Evolutionary conservation across 2,888 invertebrate genomes (phyloP).

Genomic region (Euzophera pinguis): DNA sequence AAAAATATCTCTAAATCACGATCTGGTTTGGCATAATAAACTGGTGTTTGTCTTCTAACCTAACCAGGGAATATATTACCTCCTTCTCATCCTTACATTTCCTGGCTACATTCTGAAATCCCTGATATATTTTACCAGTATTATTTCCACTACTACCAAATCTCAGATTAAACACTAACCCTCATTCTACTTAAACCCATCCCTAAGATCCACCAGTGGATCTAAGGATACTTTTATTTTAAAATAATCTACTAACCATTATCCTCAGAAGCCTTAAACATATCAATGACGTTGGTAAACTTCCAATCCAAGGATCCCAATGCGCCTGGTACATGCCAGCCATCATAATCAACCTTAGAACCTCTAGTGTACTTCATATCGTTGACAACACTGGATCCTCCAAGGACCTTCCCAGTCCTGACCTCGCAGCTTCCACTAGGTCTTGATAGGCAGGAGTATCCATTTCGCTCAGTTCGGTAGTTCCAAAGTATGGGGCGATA

Average conservation of each 20-base stretch:
- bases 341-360: constrained; percentile 64
- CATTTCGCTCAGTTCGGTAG: constrained; percentile 64
- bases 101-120: no score
- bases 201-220: no score
- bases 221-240: not conserved
- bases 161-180: no score
- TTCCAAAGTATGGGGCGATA: constrained; percentile 69
- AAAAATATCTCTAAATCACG: no score
- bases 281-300: constrained; percentile 61
- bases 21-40: no score
- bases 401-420: constrained; percentile 65
- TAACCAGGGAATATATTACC: no score
- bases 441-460: constrained; percentile 65
- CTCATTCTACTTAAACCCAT: no score
- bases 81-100: no score
- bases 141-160: no score
- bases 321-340: constrained; percentile 55
- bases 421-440: constrained; percentile 69
- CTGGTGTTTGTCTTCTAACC: no score
- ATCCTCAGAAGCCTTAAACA: constrained; percentile 68
- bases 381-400: constrained; percentile 67
- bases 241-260: constrained; percentile 48
- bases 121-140: no score
- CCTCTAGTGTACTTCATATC: constrained; percentile 75
- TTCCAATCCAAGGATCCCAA: constrained; percentile 67